Base-by-base conservation (phyloP, 92 coral and sea anemone genomes). In the Paramuricea clavata region DNA sequence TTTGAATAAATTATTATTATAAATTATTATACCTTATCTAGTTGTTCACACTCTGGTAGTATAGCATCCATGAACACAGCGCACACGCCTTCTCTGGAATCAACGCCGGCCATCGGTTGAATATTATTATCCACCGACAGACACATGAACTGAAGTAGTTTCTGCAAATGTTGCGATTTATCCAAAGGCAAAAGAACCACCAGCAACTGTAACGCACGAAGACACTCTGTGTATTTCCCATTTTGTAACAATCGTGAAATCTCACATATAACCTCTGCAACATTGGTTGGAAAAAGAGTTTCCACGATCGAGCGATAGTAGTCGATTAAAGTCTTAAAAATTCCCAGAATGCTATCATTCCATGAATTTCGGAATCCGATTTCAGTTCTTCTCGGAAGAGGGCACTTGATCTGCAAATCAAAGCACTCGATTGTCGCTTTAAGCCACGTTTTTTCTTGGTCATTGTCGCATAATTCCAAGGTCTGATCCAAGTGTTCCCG, bases 251-350 rank as follows among this genome's bases (percentile, higher is more conserved):
- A 81, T 47, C 62, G 33, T 5, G 93, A 74, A 10, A 94, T 81
- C 30, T 87, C 93, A 52, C 92, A 91, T 1, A 97, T 90, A 31
- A 94, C 81, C 43, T 78, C 84, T 39, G 85, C 41, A 25, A 91
- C 81, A 87, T 87, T 93, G 39, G 87, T 72, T 41, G 99, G 99
- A 22, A 97, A 87, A 70, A 97, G 83, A 5, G 99, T 78, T 68
- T 97, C 99, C 16, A 60, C 44, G 15, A 97, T 87, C 0, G 99
- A 93, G 15, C 88, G 86, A 73, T 94, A 97, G 68, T 89, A 94
- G 39, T 94, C 94, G 15, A 83, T 87, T 59, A 97, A 68, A 2
- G 94, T 85, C 57, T 91, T 92, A 3, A 90, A 91, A 82, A 97
- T 88, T 44, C 91, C 97, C 68, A 92, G 88, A 49, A 91, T 93